Conservation (phyloP, 2,888 invertebrate genomes). For the Rosalia funebris region DNA sequence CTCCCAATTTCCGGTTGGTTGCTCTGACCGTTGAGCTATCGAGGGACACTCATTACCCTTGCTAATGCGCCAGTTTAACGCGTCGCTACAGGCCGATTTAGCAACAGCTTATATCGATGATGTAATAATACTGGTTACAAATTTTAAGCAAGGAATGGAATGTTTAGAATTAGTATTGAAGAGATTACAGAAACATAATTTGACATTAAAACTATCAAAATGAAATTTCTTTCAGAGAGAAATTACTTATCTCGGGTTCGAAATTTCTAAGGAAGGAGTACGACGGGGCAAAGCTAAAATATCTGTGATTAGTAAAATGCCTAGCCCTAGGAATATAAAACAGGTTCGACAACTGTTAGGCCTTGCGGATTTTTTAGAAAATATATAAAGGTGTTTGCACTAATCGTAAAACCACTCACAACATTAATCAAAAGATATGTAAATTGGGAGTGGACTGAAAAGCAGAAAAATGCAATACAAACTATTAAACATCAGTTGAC, state of each 20-base stretch:
- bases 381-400: not conserved
- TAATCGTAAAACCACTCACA: not conserved
- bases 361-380: constrained; percentile 1
- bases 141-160: no score
- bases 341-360: not conserved
- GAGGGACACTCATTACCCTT: no score
- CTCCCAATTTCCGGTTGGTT: no score
- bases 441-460: not conserved
- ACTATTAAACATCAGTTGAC: not conserved
- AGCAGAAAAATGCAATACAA: not conserved
- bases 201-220: no score
- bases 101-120: no score
- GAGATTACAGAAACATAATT: no score
- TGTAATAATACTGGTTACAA: no score
- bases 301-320: not conserved
- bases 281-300: not conserved
- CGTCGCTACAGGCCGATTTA: no score
- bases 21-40: no score
- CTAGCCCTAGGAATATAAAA: not conserved
- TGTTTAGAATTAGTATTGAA: no score
- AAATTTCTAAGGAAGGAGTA: not conserved
- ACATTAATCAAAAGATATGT: not conserved
- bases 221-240: not conserved
- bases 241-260: not conserved
- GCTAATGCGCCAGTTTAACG: no score